Evolutionary conservation across 2,888 invertebrate species (phyloP), one percentile per base, ranked within the genome.

Genomic region (Alitta virens): DNA sequence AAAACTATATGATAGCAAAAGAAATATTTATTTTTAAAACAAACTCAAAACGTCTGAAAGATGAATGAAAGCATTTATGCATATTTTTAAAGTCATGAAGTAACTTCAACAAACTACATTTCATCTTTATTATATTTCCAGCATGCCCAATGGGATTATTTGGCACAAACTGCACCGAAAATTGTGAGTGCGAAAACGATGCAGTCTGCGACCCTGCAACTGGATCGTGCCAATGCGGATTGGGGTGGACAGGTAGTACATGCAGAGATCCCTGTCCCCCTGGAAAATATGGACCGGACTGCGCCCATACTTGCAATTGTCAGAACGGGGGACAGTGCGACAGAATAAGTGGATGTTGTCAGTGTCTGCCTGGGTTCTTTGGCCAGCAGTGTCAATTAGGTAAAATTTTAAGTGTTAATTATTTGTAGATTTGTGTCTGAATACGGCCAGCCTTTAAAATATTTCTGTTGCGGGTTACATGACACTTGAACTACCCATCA

Each of bases 131-230:
- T 38, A 25, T 59, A n/a, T 24, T 60, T 51, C 2, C 53, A 62
- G 62, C 56, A 18, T 62, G 62, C 18, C 56, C 56, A n/a, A 42
- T 18, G 43, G 62, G 62, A 1, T 12, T 2, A n/a, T 57, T 42
- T 50, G 57, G 62, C 5, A 21, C 49, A n/a, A 57, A 57, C 42
- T 62, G 62, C 46, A 81, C 82, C 63, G 78, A 82, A n/a, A 77
- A 77, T 38, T 86, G 86, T 70, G 76, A 77, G 60, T 86, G 86
- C 71, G 66, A 68, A 42, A 74, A 75, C 53, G 78, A 75, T 1
- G 77, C 77, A 16, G 62, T 68, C 38, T 82, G 82, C 70, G 71
- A 81, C 64, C 76, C 75, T 26, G 73, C 74, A n/a, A 71, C 71
- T 3, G 82, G 83, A 1, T 65, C 71, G 33, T 82, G 82, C 65